Evolutionary conservation across 2,888 invertebrate species (phyloP).

Genomic region (Toxonevra muliebris): DNA sequence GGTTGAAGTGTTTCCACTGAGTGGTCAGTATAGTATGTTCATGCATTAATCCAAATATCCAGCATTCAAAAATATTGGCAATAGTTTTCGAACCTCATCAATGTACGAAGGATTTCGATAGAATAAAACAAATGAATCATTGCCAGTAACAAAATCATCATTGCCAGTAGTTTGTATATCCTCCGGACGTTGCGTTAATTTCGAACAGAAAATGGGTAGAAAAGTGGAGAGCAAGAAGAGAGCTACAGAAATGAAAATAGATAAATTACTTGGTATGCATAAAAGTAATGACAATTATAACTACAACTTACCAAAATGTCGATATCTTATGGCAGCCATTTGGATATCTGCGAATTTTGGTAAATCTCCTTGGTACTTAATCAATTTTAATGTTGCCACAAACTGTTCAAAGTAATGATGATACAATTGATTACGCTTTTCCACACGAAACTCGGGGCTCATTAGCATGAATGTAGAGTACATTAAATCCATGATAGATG

Average conservation of each 20-base stretch:
- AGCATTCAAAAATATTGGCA: constrained; percentile 29
- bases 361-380: constrained; percentile 44
- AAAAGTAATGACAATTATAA: background rate
- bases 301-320: constrained; percentile 33
- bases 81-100: constrained; percentile 19
- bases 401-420: constrained; percentile 49
- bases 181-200: constrained; percentile 3
- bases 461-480: constrained; percentile 50
- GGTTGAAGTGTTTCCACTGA: too few relatives aligned
- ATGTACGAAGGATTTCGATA: constrained; percentile 16
- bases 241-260: too few relatives aligned
- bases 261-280: too few relatives aligned
- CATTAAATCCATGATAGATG: constrained; percentile 46
- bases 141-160: constrained; percentile 20
- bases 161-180: constrained; percentile 24
- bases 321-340: constrained; percentile 28
- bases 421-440: constrained; percentile 45
- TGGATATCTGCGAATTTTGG: constrained; percentile 45
- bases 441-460: constrained; percentile 39
- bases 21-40: too few relatives aligned
- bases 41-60: constrained; percentile 35
- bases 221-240: constrained; percentile 27
- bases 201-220: constrained; percentile 22
- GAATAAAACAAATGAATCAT: background rate
- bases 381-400: constrained; percentile 41